Percentiles rank a stretch among this genome's conserved stretches.
Conservation (phyloP, 2,113 vertebrate genomes). For the Heterocephalus glaber region DNA sequence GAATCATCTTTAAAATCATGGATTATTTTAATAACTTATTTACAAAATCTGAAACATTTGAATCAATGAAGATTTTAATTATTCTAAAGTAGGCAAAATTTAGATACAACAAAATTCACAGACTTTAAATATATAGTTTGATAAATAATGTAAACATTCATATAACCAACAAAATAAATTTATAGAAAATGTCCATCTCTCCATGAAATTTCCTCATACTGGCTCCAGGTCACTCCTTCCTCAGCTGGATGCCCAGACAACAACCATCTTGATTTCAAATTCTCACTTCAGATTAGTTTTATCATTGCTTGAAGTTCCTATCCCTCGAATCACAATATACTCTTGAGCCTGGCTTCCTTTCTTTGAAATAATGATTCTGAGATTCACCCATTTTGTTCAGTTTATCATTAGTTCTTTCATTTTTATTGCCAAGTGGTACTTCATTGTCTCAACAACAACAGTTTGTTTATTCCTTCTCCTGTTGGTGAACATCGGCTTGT, state of each 20-base stretch:
- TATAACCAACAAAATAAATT: neutral
- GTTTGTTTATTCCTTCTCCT: conserved; percentile 1
- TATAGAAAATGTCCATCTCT: neutral
- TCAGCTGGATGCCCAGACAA: neutral
- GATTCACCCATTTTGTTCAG: neutral
- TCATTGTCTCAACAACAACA: neutral
- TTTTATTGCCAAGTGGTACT: neutral
- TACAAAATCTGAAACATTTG: neutral
- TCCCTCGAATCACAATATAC: neutral
- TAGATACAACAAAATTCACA: neutral
- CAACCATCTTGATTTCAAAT: conserved; percentile 20
- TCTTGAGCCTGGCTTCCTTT: neutral
- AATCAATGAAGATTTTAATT: neutral
- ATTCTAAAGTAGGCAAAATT: conserved; percentile 18
- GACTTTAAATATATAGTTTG: neutral
- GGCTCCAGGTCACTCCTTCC: neutral
- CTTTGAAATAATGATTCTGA: neutral
- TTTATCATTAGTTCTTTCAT: neutral
- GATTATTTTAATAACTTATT: neutral
- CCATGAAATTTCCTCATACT: neutral
- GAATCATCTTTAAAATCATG: conserved; percentile 27
- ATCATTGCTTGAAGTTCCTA: neutral
- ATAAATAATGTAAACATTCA: neutral
- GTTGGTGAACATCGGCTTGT: neutral
- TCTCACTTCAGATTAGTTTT: conserved; percentile 3